A percentile compares a stretch with the other conserved stretches of the same genome.
phyloP scores from a whole-genome alignment of 2,113 vertebrate species.

The Rhegmatorhina hoffmannsi region DNA sequence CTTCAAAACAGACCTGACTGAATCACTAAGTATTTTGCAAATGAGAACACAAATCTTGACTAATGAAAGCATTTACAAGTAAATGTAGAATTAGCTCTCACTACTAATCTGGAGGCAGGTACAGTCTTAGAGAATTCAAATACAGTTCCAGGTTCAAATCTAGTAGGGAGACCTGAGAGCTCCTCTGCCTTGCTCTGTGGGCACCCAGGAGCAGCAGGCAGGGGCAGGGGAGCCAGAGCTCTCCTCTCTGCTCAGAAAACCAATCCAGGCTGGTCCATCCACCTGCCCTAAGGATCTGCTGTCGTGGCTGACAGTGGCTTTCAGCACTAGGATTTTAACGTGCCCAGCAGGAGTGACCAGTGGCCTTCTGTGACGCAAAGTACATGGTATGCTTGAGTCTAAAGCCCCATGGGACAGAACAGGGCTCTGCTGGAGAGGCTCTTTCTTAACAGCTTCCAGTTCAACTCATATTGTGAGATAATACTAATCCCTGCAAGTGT shows the following conservation, averaged over 20 bases:
- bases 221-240: neutral
- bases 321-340: neutral
- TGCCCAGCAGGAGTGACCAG: neutral
- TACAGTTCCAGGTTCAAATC: neutral
- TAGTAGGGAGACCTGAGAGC: neutral
- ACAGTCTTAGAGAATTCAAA: neutral
- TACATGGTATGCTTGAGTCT: fast-evolving
- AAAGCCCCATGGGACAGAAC: neutral
- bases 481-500: neutral
- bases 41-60: neutral
- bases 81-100: neutral
- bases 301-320: neutral
- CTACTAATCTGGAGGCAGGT: neutral
- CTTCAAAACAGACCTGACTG: neutral
- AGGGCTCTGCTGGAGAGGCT: neutral
- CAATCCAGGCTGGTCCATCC: neutral
- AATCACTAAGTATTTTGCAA: neutral
- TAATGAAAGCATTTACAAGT: neutral
- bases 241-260: neutral
- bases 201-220: neutral
- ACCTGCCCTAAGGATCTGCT: neutral
- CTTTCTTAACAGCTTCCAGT: neutral
- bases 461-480: neutral
- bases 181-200: neutral
- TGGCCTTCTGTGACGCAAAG: neutral